Conservation (phyloP, 1,140 invertebrate genomes). For the Penaeus indicus region DNA sequence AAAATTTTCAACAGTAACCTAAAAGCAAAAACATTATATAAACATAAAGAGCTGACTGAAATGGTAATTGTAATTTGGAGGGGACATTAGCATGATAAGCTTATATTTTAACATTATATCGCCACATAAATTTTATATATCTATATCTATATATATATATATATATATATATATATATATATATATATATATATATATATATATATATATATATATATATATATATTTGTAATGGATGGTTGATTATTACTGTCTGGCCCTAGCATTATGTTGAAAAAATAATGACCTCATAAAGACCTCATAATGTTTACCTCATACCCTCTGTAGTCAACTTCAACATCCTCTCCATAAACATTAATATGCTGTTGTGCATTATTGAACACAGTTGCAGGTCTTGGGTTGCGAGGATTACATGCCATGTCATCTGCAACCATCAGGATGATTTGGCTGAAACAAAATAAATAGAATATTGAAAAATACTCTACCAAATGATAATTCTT, state of each 20-base stretch:
- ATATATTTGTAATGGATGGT: neutral
- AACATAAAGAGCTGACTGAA: too few species aligned
- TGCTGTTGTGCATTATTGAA: slow-evolving; percentile 98
- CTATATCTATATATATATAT: too few species aligned
- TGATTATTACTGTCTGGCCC: too few species aligned
- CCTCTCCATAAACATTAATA: slow-evolving; percentile 99
- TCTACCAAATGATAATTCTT: too few species aligned
- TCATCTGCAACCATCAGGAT: slow-evolving; percentile 99
- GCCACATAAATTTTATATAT: too few species aligned
- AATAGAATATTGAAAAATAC: neutral
- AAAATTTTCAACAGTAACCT: slow-evolving; percentile 97
- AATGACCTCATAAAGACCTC: slow-evolving; percentile 18
- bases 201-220: too few species aligned
- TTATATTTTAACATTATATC: too few species aligned
- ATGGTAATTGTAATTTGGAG: too few species aligned
- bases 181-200: too few species aligned
- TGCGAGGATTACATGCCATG: slow-evolving; percentile 98
- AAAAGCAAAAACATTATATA: slow-evolving; percentile 39
- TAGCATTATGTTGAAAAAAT: slow-evolving; percentile 8
- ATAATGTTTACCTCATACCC: slow-evolving; percentile 87
- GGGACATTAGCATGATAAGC: too few species aligned
- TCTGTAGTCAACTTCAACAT: slow-evolving; percentile 99
- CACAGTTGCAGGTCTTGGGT: slow-evolving; percentile 97
- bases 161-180: too few species aligned
- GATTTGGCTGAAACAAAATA: slow-evolving; percentile 75